Evolutionary conservation across 2,797 vertebrate genomes (phyloP), one percentile per base, ranked within the genome.

Genomic region (Sphenodon punctatus): DNA sequence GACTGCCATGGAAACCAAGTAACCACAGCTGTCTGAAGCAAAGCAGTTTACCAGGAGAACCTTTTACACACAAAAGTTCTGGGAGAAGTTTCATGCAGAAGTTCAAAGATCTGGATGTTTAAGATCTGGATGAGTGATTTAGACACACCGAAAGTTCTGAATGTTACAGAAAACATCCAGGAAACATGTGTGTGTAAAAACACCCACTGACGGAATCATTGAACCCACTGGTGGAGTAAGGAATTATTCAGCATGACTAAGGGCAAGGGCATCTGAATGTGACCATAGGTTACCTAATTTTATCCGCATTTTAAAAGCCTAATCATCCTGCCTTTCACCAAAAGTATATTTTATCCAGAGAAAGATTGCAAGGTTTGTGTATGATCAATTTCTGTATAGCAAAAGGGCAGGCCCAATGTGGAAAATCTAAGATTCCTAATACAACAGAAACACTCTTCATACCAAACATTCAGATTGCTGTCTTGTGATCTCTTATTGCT

Each of bases 271-370:
- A 67, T 12, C 16, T 16, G 9, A 17, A 10, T 5, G 7, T 19
- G 13, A 27, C 51, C 48, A 30, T 75, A 10, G 64, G 34, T 39
- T 77, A 25, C 14, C 16, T 17, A 4, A 12, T 45, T 41, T 23
- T 15, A 49, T 51, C 48, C n/a, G 25, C 25, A 48, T 51, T 16
- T n/a, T n/a, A 25, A n/a, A 25, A 42, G 43, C 32, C 17, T 51
- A 45, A 25, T 34, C 23, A 0, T 10, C 56, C 22, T 13, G 1
- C 59, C 27, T 61, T 34, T 8, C 42, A 63, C 5, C 1, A 16
- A 7, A 36, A 10, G 3, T 1, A 2, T 3, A 1, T 36, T 4
- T 1, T 4, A 6, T 7, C 42, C 30, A 10, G n/a, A 67, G 19
- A 3, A 16, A 67, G 67, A n/a, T n/a, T n/a, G 8, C 7, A 25